Base-by-base conservation (phyloP, 2,797 vertebrate species). In the Crocidura indochinensis region DNA sequence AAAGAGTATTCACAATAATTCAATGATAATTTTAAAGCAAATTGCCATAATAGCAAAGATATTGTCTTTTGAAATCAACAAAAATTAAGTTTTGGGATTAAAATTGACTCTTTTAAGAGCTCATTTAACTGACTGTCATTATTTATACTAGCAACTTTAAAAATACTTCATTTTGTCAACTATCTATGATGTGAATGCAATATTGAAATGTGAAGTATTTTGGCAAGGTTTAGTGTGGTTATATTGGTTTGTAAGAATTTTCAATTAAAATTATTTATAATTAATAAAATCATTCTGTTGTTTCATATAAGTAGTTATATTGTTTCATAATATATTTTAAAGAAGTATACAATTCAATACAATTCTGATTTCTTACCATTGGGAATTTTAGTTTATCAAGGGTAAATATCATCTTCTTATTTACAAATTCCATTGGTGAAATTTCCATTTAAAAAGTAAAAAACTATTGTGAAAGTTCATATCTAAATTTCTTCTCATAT, bases 131-230 rank as follows among this genome's bases (percentile, higher is more conserved):
- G 29, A 68, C 22, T 8, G 69, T 20, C 27, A 84, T 31, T 46
- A 71, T 64, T 62, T 88, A 79, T 29, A 65, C 1, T 65, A 65
- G 27, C 88, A 75, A 88, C 46, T 29, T 68, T 9, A 19, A 92
- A 89, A 68, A 56, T 44, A 67, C 38, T 12, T 24, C 15, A 69
- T n/a, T 31, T 51, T 46, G 74, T 51, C 29, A 46, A 62, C 26
- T 90, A 19, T 74, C 22, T 69, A 69, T 74, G 31, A 77, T 47
- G 68, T 46, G 38, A 87, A 51, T 38, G 56, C 56, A 60, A 6
- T 60, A 60, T 8, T 78, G 6, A 67, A 68, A 62, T 68, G 6
- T 12, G 79, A 74, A 51, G 10, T 31, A 26, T 69, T 78, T 62
- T 62, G 10, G 51, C 11, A 73, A 79, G 68, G 64, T 27, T 31